Evolutionary conservation across 2,113 vertebrate species (phyloP).

Genomic region (Sinosuthora webbiana): DNA sequence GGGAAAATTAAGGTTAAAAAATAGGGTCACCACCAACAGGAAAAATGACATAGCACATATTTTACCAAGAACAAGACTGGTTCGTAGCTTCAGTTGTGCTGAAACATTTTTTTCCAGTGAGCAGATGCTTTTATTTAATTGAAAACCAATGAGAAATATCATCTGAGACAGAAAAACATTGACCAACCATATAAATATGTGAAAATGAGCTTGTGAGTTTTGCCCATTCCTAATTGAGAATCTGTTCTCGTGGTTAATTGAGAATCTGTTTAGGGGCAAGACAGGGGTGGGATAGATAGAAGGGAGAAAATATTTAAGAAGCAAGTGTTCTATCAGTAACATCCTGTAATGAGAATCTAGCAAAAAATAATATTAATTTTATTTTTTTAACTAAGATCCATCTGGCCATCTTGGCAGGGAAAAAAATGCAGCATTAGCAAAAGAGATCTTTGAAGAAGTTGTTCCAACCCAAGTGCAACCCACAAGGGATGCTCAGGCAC

Average conservation of each 20-base stretch:
- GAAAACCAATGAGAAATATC: slow-evolving; percentile 48
- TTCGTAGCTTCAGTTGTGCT: background rate
- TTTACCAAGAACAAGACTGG: background rate
- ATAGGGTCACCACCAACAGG: background rate
- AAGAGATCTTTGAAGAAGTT: slow-evolving; percentile 6
- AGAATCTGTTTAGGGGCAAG: slow-evolving; percentile 56
- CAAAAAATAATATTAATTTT: background rate
- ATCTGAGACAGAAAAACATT: slow-evolving; percentile 31
- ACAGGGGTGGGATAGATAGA: background rate
- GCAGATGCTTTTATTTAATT: slow-evolving; percentile 64
- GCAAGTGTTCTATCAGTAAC: slow-evolving; percentile 12
- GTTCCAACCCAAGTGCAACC: background rate
- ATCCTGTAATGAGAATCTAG: slow-evolving; percentile 4
- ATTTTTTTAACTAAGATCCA: slow-evolving; percentile 42
- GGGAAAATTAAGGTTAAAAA: background rate
- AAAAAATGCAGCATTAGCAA: background rate
- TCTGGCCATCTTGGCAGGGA: slow-evolving; percentile 49
- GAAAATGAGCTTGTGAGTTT: slow-evolving; percentile 18
- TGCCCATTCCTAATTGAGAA: slow-evolving; percentile 44
- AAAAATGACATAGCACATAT: background rate
- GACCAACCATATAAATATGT: slow-evolving; percentile 34
- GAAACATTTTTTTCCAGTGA: slow-evolving; percentile 4
- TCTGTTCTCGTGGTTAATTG: slow-evolving; percentile 44
- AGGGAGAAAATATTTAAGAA: slow-evolving; percentile 44
- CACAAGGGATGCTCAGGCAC: background rate